phyloP scores from a whole-genome alignment of 2,888 invertebrate genomes.

The Chalcis sispes region DNA sequence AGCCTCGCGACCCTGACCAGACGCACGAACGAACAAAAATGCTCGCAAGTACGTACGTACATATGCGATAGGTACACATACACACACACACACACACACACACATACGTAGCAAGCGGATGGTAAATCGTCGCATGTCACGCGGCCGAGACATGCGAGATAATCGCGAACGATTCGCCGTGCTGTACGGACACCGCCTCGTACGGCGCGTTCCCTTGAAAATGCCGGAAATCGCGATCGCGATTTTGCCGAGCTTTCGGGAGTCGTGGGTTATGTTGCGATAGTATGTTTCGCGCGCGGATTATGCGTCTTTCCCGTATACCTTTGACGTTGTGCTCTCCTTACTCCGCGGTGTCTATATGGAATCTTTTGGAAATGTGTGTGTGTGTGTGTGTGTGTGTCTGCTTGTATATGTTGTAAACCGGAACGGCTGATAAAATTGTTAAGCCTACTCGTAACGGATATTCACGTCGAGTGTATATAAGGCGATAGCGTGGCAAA shows the following conservation, averaged over 20 bases:
- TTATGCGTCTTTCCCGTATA: not conserved
- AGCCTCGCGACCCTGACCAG: too few species aligned
- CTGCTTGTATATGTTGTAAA: not conserved
- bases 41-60: too few species aligned
- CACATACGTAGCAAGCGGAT: not conserved
- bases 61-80: too few species aligned
- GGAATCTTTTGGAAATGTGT: too few species aligned
- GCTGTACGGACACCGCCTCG: too few species aligned
- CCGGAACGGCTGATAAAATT: conserved; percentile 21
- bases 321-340: not conserved
- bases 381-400: too few species aligned
- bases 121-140: conserved; percentile 30
- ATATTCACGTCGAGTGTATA: not conserved
- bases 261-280: not conserved
- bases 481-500: not conserved
- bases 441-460: not conserved
- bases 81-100: not conserved
- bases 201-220: conserved; percentile 4
- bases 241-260: conserved; percentile 28
- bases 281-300: not conserved
- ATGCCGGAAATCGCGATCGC: conserved; percentile 37
- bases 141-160: conserved; percentile 1
- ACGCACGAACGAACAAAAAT: too few species aligned
- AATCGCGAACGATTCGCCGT: not conserved
- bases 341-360: too few species aligned